Conservation (phyloP, 2,113 vertebrate species). For the Centropus bengalensis region DNA sequence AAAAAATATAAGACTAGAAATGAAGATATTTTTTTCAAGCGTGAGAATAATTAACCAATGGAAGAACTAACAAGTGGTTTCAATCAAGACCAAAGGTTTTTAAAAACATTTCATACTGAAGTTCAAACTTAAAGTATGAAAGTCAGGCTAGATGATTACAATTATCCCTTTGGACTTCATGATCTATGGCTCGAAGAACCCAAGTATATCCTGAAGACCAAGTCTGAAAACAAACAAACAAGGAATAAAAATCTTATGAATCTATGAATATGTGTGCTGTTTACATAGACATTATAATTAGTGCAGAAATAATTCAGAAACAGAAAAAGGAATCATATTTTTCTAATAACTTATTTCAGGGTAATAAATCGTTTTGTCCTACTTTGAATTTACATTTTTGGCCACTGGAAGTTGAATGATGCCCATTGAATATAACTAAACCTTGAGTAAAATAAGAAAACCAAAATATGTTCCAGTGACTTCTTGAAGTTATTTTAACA, state of each 20-base stretch:
- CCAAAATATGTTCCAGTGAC: neutral
- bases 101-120: neutral
- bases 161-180: neutral
- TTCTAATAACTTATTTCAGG: neutral
- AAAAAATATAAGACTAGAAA: neutral
- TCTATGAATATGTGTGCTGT: neutral
- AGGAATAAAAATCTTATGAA: neutral
- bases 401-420: neutral
- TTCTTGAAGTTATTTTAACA: constrained; percentile 1
- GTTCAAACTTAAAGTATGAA: constrained; percentile 1
- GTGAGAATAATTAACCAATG: neutral
- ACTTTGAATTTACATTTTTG: neutral
- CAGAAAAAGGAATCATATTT: neutral
- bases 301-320: neutral
- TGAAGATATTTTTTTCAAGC: neutral
- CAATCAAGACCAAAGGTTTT: neutral
- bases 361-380: neutral
- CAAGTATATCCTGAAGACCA: neutral
- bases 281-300: neutral
- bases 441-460: neutral
- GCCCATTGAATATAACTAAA: neutral
- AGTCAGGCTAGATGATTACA: neutral
- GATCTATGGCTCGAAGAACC: neutral
- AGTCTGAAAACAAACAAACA: neutral
- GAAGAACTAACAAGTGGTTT: neutral